Percentiles rank a stretch among this genome's conserved stretches.
Evolutionary conservation across 2,888 invertebrate genomes (phyloP).

Genomic region (Autographa pulchrina): DNA sequence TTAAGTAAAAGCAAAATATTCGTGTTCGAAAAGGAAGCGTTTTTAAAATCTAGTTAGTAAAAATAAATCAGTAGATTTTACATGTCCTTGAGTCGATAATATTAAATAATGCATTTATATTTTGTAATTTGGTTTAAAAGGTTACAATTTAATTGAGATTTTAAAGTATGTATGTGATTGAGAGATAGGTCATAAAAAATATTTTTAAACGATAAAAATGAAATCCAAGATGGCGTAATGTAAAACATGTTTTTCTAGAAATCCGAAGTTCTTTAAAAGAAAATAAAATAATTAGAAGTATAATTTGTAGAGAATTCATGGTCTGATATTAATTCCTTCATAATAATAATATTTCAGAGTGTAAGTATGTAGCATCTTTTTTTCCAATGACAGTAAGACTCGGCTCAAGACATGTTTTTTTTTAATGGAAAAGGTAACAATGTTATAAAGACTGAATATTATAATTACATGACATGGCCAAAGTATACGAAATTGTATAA

Average conservation of each 20-base stretch:
- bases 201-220: neutral
- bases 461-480: constrained; percentile 56
- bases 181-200: neutral
- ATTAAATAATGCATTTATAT: constrained; percentile 6
- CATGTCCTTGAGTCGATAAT: constrained; percentile 32
- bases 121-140: neutral
- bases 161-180: neutral
- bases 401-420: constrained; percentile 31
- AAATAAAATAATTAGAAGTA: neutral
- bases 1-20: constrained; percentile 76
- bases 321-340: constrained; percentile 1
- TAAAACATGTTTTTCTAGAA: neutral
- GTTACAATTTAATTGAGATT: neutral
- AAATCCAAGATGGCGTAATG: neutral
- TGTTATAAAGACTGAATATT: constrained; percentile 59
- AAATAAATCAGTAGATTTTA: constrained; percentile 12
- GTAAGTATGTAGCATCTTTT: too few relatives aligned
- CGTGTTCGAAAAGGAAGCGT: constrained; percentile 76
- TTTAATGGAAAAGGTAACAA: constrained; percentile 41
- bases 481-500: constrained; percentile 46
- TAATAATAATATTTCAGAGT: neutral
- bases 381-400: neutral
- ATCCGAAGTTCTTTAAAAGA: neutral
- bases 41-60: constrained; percentile 69
- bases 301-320: neutral